These are phyloP conservation scores for Venusia cambrica DNA, from an alignment of 2,888 invertebrate genomes.

Conservation along the genomic window DNA sequence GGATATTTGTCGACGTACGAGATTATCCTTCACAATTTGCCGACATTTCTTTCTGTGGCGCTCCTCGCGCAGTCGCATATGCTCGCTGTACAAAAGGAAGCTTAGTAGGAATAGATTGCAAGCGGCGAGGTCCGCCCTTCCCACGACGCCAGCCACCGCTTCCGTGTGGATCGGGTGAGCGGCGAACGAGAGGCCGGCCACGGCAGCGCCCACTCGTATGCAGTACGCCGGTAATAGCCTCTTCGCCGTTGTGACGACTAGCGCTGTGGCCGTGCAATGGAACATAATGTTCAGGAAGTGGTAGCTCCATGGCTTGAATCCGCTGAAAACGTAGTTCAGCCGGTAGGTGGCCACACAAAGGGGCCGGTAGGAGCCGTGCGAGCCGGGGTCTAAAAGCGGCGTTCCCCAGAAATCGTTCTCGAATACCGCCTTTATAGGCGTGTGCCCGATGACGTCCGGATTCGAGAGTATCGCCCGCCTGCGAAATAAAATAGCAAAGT, in stretches of 20 bases:
- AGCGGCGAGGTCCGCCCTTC: constrained; percentile 95
- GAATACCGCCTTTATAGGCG: constrained; percentile 90
- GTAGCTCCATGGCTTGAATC: constrained; percentile 90
- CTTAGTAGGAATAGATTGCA: constrained; percentile 94
- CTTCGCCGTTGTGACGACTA: constrained; percentile 89
- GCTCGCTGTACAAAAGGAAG: constrained; percentile 91
- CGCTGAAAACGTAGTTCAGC: constrained; percentile 89
- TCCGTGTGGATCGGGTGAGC: constrained; percentile 98
- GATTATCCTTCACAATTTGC: constrained; percentile 52
- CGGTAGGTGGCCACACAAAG: constrained; percentile 94
- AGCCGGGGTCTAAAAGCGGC: constrained; percentile 93
- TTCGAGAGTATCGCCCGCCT: constrained; percentile 98
- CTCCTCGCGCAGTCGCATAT: constrained; percentile 84
- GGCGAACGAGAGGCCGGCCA: constrained; percentile 94
- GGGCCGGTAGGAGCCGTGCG: constrained; percentile 98
- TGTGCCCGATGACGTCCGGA: constrained; percentile 93
- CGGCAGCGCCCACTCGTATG: constrained; percentile 84
- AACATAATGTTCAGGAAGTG: constrained; percentile 92
- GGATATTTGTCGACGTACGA: constrained; percentile 47
- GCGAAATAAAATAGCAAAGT: constrained; percentile 59
- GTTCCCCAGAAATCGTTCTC: constrained; percentile 99
- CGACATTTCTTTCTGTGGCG: constrained; percentile 60
- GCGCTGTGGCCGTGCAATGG: constrained; percentile 91
- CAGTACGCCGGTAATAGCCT: constrained; percentile 84
- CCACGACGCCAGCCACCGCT: constrained; percentile 97